Evolutionary conservation across 1,140 invertebrate species (phyloP).

Genomic region (Drosophila setifemur): DNA sequence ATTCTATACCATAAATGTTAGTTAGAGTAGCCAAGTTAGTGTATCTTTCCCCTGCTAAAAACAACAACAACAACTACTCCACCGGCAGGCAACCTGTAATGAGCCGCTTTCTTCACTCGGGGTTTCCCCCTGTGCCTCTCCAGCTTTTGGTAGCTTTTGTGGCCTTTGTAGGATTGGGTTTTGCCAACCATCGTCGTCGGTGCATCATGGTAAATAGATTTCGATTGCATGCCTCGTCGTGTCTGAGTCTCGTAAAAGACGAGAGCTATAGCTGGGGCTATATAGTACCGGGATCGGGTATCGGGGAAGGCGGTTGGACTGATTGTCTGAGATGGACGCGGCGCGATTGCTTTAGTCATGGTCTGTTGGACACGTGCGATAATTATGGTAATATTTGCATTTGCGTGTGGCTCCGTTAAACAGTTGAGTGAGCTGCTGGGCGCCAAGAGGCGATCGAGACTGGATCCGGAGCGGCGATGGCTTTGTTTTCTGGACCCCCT

Average conservation of each 20-base stretch:
- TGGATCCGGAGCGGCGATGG: conserved; percentile 4
- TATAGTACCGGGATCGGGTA: background rate
- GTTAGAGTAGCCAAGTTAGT: conserved; percentile 2
- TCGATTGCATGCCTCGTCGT: conserved; percentile 68
- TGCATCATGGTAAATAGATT: conserved; percentile 76
- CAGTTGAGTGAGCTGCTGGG: conserved; percentile 74
- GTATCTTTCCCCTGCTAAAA: conserved; percentile 21
- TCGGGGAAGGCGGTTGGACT: conserved; percentile 5
- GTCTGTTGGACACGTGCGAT: conserved; percentile 73
- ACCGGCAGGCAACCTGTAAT: conserved; percentile 71
- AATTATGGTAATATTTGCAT: conserved; percentile 80
- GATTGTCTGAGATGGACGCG: conserved; percentile 63
- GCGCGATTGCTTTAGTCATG: conserved; percentile 79
- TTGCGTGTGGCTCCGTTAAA: conserved; percentile 78
- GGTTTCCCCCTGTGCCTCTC: conserved; percentile 21
- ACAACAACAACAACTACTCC: conserved; percentile 36
- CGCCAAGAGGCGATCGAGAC: conserved; percentile 47
- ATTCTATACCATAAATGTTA: no score
- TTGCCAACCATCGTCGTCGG: background rate
- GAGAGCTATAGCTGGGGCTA: background rate
- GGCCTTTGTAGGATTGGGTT: background rate
- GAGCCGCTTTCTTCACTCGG: conserved; percentile 74
- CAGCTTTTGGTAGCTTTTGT: background rate
- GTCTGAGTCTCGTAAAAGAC: conserved; percentile 25
- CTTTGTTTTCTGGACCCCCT: conserved; percentile 6